Percentiles rank a stretch among this genome's conserved stretches.
phyloP scores from a whole-genome alignment of 1,140 invertebrate genomes.

The Zaprionus camerounensis region DNA sequence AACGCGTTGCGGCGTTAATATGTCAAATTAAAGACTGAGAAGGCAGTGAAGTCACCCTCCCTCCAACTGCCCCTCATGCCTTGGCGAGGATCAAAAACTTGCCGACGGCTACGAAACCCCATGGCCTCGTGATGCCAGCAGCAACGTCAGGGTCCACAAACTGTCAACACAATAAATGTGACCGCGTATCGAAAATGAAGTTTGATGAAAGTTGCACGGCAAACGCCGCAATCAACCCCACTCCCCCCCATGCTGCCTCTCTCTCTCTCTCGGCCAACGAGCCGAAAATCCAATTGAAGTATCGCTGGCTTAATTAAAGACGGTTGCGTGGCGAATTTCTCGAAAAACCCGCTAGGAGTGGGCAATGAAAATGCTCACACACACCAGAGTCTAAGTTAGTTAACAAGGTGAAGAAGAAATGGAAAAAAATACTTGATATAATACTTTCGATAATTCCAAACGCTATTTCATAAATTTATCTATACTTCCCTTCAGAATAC shows the following conservation, averaged over 20 bases:
- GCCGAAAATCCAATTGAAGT: conserved; percentile 48
- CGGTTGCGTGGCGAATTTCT: conserved; percentile 19
- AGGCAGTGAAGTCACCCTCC: not conserved
- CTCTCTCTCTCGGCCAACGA: not conserved
- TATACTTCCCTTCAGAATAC: not conserved
- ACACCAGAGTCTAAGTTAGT: not conserved
- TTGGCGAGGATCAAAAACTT: conserved; percentile 44
- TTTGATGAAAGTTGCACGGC: conserved; percentile 51
- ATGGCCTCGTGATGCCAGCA: not conserved
- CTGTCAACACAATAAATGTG: conserved; percentile 75
- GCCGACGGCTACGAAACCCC: conserved; percentile 42
- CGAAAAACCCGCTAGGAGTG: not conserved
- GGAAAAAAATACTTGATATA: not conserved
- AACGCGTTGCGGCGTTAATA: conserved; percentile 75
- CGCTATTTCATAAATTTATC: not conserved
- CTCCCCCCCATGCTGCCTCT: not conserved
- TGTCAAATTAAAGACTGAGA: conserved; percentile 59
- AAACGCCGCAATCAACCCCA: conserved; percentile 40
- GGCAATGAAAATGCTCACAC: not conserved
- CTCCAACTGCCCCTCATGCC: not conserved
- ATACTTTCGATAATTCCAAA: not conserved
- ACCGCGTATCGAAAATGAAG: conserved; percentile 57
- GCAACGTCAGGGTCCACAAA: conserved; percentile 49
- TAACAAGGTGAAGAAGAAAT: not conserved
- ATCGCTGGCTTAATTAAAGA: conserved; percentile 46